Conservation (phyloP, 2,888 invertebrate species). For the Psylliodes chrysocephalus region DNA sequence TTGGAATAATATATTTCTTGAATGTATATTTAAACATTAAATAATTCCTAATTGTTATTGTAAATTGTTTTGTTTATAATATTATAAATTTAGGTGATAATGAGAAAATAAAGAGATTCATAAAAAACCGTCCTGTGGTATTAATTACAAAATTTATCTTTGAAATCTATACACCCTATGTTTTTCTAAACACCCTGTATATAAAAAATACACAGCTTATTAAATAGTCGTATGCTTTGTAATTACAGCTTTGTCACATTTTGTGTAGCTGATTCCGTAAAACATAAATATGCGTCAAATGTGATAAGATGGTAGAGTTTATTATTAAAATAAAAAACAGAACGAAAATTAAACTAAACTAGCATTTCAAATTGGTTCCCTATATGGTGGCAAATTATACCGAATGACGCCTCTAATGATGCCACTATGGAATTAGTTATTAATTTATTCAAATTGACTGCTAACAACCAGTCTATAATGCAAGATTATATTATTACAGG, state of each 20-base stretch:
- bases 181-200: no score
- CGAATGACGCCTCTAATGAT: constrained; percentile 35
- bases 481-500: background rate
- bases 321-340: background rate
- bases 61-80: no score
- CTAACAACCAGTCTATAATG: constrained; percentile 24
- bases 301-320: background rate
- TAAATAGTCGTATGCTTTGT: background rate
- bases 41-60: no score
- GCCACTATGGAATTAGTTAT: constrained; percentile 31
- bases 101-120: no score
- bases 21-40: no score
- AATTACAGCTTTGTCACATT: constrained; percentile 6
- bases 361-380: constrained; percentile 32
- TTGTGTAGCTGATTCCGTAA: background rate
- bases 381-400: constrained; percentile 34
- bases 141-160: no score
- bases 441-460: constrained; percentile 39
- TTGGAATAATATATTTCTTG: no score
- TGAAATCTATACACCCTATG: no score
- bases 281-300: constrained; percentile 14
- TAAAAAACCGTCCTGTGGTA: no score
- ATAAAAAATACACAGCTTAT: no score
- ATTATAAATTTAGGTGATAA: no score
- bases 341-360: background rate